phyloP scores from a whole-genome alignment of 2,113 vertebrate genomes.

The Archilochus colubris region DNA sequence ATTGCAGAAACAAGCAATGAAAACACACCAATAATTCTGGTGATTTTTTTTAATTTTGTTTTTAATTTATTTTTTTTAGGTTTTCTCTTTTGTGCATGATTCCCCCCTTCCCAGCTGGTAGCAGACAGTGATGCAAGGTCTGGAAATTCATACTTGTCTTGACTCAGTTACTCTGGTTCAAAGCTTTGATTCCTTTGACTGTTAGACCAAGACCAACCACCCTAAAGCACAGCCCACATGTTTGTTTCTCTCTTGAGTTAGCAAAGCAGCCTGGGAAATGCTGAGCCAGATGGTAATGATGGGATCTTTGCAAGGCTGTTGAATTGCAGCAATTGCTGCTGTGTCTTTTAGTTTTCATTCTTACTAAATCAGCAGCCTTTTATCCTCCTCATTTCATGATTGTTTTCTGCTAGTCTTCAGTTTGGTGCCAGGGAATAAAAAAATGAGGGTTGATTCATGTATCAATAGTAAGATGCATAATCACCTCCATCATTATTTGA shows the following conservation, averaged over 20 bases:
- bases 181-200: constrained; percentile 59
- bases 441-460: constrained; percentile 40
- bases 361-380: constrained; percentile 69
- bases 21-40: neutral
- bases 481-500: constrained; percentile 34
- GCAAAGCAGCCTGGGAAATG: constrained; percentile 32
- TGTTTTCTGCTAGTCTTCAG: constrained; percentile 56
- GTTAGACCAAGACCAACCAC: constrained; percentile 45
- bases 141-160: constrained; percentile 46
- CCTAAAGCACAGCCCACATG: constrained; percentile 28
- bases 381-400: constrained; percentile 68
- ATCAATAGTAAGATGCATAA: constrained; percentile 29
- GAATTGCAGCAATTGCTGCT: constrained; percentile 44
- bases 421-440: constrained; percentile 53
- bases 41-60: neutral
- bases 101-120: constrained; percentile 24
- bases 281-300: constrained; percentile 55
- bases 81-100: neutral
- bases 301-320: constrained; percentile 21
- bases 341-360: neutral
- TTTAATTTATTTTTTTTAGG: neutral
- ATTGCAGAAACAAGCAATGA: neutral
- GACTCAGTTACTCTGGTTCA: constrained; percentile 33
- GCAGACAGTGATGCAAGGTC: neutral
- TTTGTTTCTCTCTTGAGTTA: constrained; percentile 6